Evolutionary conservation across 2,888 invertebrate species (phyloP).

Genomic region (Melieria omissa): DNA sequence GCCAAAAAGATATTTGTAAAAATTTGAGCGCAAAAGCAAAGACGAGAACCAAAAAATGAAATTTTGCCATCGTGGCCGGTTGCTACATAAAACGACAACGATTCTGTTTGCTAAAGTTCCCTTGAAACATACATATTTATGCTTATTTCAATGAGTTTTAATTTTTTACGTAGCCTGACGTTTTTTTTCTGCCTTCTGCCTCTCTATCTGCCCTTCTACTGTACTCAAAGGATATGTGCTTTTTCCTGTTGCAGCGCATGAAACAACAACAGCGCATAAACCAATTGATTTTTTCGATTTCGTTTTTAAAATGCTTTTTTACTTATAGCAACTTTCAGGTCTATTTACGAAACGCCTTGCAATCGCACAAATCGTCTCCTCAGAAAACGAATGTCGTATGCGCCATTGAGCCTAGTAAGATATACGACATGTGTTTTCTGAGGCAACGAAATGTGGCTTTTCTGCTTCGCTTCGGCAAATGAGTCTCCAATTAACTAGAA

Average conservation of each 20-base stretch:
- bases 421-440: too few species aligned
- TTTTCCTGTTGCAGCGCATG: too few species aligned
- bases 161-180: too few species aligned
- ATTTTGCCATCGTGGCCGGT: conserved; percentile 35
- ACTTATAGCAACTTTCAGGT: too few species aligned
- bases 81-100: conserved; percentile 56
- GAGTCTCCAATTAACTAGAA: conserved; percentile 34
- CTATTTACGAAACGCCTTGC: too few species aligned
- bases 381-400: too few species aligned
- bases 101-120: conserved; percentile 47
- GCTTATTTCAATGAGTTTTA: background rate
- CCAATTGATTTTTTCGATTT: too few species aligned
- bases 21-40: background rate
- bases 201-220: background rate
- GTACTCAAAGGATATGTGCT: conserved; percentile 36
- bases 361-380: too few species aligned
- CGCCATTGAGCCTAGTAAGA: too few species aligned
- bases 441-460: too few species aligned
- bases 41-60: background rate
- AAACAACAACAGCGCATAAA: too few species aligned
- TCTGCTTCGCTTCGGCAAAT: conserved; percentile 22
- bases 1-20: background rate
- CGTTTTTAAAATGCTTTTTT: too few species aligned
- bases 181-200: background rate
- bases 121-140: background rate